A percentile compares a stretch with the other conserved stretches of the same genome.
phyloP scores from a whole-genome alignment of 2,797 vertebrate genomes.

The Arctocebus calabarensis region DNA sequence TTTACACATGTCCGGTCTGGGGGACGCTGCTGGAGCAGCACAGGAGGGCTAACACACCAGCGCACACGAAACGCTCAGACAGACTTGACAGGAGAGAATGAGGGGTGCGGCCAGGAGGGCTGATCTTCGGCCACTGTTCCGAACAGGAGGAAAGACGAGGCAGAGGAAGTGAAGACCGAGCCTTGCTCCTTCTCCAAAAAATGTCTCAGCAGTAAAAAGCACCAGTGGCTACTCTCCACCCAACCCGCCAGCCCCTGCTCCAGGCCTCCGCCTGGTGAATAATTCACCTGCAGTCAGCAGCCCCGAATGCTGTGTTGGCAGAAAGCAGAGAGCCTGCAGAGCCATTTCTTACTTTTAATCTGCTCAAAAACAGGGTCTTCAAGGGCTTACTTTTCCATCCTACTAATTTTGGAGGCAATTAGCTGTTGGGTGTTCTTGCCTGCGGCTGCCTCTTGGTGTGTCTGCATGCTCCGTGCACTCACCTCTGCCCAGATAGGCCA shows the following conservation, averaged over 20 bases:
- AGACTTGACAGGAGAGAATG: neutral
- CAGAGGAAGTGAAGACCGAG: neutral
- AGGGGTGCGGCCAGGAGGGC: neutral
- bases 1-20: neutral
- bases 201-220: neutral
- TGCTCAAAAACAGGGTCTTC: neutral
- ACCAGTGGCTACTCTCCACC: neutral
- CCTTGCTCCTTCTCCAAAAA: neutral
- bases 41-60: neutral
- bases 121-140: neutral
- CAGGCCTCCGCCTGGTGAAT: neutral
- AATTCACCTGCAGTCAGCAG: neutral
- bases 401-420: conserved; percentile 44
- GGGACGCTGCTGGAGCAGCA: neutral
- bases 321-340: neutral
- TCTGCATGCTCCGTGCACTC: neutral
- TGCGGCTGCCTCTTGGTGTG: neutral
- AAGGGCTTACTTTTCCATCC: neutral
- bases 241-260: neutral
- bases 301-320: neutral
- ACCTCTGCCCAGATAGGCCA: conserved; percentile 58
- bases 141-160: rapidly evolving
- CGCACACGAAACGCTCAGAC: neutral
- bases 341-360: neutral
- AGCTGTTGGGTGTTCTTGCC: neutral